Base-by-base conservation (phyloP, 2,888 invertebrate species). In the Amphiduros pacificus region DNA sequence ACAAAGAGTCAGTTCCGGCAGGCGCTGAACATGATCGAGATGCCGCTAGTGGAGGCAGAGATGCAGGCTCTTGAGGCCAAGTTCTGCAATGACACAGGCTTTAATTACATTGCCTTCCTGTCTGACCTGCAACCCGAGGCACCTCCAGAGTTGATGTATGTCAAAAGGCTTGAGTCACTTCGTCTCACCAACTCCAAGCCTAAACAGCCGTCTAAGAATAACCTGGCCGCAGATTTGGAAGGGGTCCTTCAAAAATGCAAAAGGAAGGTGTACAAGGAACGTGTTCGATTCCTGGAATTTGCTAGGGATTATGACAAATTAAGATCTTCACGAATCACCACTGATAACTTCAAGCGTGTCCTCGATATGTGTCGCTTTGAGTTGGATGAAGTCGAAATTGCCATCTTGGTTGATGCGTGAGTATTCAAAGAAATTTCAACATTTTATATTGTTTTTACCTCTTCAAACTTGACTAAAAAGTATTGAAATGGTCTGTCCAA, bases 291-390 rank as follows among this genome's bases (percentile, higher is more conserved):
- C 9, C 70, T 75, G 29, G 82, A 83, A 60, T 82, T 77, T 70
- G 74, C 82, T 74, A 74, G 71, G 60, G 81, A 81, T 68, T 82
- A 81, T 68, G 83, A 83, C 71, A 83, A 83, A 59, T 69, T 81
- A 27, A 71, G 77, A n/a, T 75, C 77, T 29, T 82, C 82, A 6
- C 68, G 78, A 40, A 74, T 82, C 70, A 59, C 71, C 55, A 81
- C 77, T 65, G 73, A 71, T n/a, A 78, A 80, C 31, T 83, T 82
- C 74, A 68, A 79, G 29, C 70, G 83, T 65, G 81, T 82, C 20
- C 68, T 82, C 22, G 78, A 76, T 61, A 73, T 79, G 22, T 80
- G 79, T 55, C 69, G 74, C 60, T 74, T 83, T 65, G 77, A 78
- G 52, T 70, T 83, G 49, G 72, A 70, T 27, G 76, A 80, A 62